Percentiles rank a stretch among this genome's conserved stretches.
phyloP scores from a whole-genome alignment of 2,888 invertebrate genomes.

The Adela reaumurella region DNA sequence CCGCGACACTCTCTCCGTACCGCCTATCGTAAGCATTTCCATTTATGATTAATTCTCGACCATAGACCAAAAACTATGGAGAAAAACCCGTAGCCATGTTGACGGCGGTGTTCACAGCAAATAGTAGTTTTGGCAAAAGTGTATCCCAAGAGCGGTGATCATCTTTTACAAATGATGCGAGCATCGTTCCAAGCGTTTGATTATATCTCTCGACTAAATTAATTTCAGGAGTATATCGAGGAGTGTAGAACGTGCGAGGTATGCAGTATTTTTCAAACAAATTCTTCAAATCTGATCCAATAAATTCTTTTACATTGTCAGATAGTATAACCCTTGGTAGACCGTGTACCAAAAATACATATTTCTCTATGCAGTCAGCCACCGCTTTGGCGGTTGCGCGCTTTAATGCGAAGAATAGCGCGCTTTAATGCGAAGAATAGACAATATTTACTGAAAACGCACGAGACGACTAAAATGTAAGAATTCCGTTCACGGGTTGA shows the following conservation, averaged over 20 bases:
- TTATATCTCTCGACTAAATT: conserved; percentile 5
- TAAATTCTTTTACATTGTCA: conserved; percentile 7
- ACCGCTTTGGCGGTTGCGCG: not conserved
- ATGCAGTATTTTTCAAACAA: conserved; percentile 5
- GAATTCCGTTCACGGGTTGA: not conserved
- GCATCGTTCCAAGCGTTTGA: conserved; percentile 3
- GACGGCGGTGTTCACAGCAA: conserved; percentile 15
- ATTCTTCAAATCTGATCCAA: conserved; percentile 1
- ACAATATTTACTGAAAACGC: not conserved
- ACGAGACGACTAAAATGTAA: not conserved
- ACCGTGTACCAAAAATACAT: not conserved
- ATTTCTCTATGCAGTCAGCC: not conserved
- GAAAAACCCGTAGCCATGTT: conserved; percentile 6
- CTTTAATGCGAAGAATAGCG: too few species aligned
- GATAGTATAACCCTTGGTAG: not conserved
- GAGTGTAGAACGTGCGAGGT: too few species aligned
- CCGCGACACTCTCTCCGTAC: too few species aligned
- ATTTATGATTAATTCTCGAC: too few species aligned
- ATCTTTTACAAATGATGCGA: not conserved
- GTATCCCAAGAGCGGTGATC: conserved; percentile 15
- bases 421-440: not conserved
- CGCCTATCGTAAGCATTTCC: too few species aligned
- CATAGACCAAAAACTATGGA: too few species aligned
- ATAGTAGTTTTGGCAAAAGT: conserved; percentile 13
- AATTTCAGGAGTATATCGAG: conserved; percentile 4